These are phyloP conservation scores for Brachyhypopomus gauderio DNA, from an alignment of 2,113 vertebrate species.

Conservation along the genomic window DNA sequence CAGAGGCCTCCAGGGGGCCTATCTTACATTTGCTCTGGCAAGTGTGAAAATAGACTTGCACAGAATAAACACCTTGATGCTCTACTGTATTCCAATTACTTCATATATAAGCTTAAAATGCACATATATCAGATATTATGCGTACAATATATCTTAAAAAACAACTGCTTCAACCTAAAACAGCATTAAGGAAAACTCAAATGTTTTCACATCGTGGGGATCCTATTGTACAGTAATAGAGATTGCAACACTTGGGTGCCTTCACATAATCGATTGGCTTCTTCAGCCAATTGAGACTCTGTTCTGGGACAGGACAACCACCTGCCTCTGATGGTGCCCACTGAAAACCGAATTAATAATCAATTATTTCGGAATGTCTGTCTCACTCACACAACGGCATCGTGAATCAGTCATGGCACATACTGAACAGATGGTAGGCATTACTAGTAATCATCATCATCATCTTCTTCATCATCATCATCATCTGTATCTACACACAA, in stretches of 20 bases:
- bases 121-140: no score
- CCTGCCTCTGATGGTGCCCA: no score
- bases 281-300: no score
- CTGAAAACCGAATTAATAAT: no score
- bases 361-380: no score
- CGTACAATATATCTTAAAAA: no score
- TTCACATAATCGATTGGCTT: neutral
- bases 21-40: slow-evolving; percentile 17
- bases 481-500: neutral
- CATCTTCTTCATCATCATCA: no score
- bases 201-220: no score
- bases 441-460: neutral
- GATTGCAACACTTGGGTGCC: neutral
- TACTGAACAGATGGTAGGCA: neutral
- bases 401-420: neutral
- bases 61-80: neutral
- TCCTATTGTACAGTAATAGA: no score
- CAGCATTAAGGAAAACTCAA: no score
- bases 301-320: no score
- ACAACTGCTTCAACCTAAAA: no score
- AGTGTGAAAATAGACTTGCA: neutral
- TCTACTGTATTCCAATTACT: neutral
- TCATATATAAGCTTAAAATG: neutral
- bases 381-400: neutral
- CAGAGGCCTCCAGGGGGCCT: slow-evolving; percentile 10